Percentiles rank a stretch among this genome's conserved stretches.
Evolutionary conservation across 2,797 vertebrate genomes (phyloP).

Genomic region (Pipistrellus nathusii): DNA sequence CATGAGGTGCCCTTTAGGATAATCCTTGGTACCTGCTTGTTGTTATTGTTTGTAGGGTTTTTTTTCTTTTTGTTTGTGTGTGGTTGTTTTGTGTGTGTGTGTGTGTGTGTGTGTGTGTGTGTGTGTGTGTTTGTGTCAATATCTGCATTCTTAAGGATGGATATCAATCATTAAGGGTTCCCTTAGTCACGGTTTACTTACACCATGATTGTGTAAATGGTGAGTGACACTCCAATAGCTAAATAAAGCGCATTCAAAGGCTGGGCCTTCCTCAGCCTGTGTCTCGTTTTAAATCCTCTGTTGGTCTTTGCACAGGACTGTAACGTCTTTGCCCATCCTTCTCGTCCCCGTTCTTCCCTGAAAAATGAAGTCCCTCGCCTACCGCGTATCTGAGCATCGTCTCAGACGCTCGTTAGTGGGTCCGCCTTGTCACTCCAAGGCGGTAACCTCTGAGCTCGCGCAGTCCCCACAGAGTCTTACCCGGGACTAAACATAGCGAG

Average conservation of each 20-base stretch:
- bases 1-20: neutral
- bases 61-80: too few species aligned
- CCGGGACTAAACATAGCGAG: constrained; percentile 14
- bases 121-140: too few species aligned
- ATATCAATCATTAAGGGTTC: neutral
- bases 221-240: neutral
- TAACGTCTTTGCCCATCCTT: neutral
- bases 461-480: constrained; percentile 6
- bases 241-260: neutral
- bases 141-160: too few species aligned
- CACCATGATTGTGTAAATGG: neutral
- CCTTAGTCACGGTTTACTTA: neutral
- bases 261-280: neutral
- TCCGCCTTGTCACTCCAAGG: neutral
- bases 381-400: neutral
- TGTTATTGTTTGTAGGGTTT: neutral
- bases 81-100: too few species aligned
- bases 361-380: constrained; percentile 3
- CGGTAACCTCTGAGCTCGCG: neutral
- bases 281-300: neutral
- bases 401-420: neutral
- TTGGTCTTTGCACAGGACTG: neutral
- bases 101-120: too few species aligned
- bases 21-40: neutral
- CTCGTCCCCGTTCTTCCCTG: neutral